Base-by-base conservation (phyloP, 2,888 invertebrate species). In the Galerucella calmariensis region DNA sequence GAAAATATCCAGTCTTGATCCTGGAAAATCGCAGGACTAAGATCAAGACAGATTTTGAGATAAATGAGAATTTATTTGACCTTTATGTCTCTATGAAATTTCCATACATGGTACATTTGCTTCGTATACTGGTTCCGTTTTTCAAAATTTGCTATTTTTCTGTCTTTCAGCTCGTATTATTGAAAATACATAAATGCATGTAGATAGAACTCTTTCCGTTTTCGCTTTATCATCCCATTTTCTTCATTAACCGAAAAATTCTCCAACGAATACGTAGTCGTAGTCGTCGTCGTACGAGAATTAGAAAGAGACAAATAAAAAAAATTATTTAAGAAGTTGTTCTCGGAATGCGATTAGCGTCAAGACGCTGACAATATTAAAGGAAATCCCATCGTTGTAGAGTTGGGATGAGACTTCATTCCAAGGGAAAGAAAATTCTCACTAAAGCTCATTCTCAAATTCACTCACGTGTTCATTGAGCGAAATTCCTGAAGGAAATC, bases 361-460 rank as follows among this genome's bases (percentile, higher is more conserved):
- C 73, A 58, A 62, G 35, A 56, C 61, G 67, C n/a, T 20, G 61
- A 74, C 51, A 53, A 70, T 74, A 70, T 74, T 69, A 66, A 67
- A 70, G 74, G 44, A 74, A 74, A 74, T 74, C 67, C 70, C 14
- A 74, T 59, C 67, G 67, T n/a, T 8, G 58, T 56, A 46, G 63
- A 65, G 61, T n/a, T 44, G 10, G 51, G 35, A 62, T 67, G 53
- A 70, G 61, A 66, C 56, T 58, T 58, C 62, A 44, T 27, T 59
- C 48, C 61, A 14, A 16, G 46, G 68, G 81, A 82, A 16, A 79
- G 80, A 80, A 78, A 82, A 84, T 84, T 83, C 84, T 79, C 79
- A 78, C 74, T 78, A 80, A 83, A 83, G 83, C 83, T 82, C 82
- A 81, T 76, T 75, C 80, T 80, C 83, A 84, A 84, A 84, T 85